Evolutionary conservation across 2,888 invertebrate species (phyloP), one percentile per base, ranked within the genome.

Genomic region (Phengaris alcon): DNA sequence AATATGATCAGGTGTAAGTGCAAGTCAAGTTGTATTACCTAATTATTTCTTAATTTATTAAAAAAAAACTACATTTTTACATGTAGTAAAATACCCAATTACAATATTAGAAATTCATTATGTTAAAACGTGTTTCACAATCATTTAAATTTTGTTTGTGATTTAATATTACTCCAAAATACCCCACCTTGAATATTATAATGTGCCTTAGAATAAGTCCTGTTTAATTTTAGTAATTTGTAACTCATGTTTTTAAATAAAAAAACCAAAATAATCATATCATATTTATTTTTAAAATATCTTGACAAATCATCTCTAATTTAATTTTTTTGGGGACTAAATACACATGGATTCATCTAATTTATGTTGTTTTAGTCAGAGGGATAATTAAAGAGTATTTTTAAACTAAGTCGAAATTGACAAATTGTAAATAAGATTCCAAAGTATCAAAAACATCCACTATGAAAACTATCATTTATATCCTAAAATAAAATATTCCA

Each of bases 161-260:
- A 59, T 75, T 77, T 48, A 35, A 35, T 73, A 77, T 75, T 74
- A 54, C 46, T 52, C 46, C 9, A 15, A 74, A 8, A 3, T 22
- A 10, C 15, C 79, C 77, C 79, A 76, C 78, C 79, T 78, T 69
- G 35, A 73, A 75, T 69, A 69, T 72, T 76, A 70, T 72, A 77
- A 77, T 76, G 77, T 78, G 76, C 76, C 77, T 78, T 79, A 77
- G 46, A 73, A 64, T 77, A 78, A 79, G 79, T 79, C 74, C 9
- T 69, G 22, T 68, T 3, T 22, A 6, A 10, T 44, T 35, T 8
- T 48, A 48, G 7, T 69, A n/a, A 3, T 51, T 4, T 70, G 48
- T 52, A 6, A 9, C 7, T 57, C 3, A 15, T 57, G 6, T 8
- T 69, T 48, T 69, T 70, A 12, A 7, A 72, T 54, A 54, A 72